phyloP scores from a whole-genome alignment of 1,140 invertebrate species.

The Agrypnia vestita region DNA sequence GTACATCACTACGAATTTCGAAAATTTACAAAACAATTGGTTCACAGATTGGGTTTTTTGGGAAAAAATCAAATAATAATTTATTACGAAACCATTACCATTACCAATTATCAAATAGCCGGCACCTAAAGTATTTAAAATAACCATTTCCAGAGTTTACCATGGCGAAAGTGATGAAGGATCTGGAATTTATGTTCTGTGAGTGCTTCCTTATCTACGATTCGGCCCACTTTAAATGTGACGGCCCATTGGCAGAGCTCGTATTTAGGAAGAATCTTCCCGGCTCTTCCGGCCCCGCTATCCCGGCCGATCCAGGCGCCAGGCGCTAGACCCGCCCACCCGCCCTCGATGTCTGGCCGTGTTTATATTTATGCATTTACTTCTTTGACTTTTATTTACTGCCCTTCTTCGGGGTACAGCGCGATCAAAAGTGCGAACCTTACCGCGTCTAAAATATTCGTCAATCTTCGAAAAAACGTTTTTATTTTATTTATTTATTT shows the following conservation, averaged over 20 bases:
- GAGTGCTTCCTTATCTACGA: constrained; percentile 44
- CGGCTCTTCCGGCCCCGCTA: not conserved
- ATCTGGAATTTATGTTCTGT: constrained; percentile 18
- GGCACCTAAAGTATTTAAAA: too few species aligned
- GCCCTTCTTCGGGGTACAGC: constrained; percentile 12
- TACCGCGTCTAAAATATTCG: not conserved
- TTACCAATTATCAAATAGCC: too few species aligned
- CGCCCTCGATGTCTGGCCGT: constrained; percentile 21
- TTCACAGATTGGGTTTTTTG: too few species aligned
- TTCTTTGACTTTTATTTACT: constrained; percentile 54
- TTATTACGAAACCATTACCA: too few species aligned
- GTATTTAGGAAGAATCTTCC: constrained; percentile 42
- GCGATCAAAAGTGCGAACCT: not conserved
- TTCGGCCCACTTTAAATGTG: constrained; percentile 46
- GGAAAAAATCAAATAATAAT: too few species aligned
- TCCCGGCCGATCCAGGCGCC: constrained; percentile 26
- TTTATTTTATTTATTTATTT: too few species aligned
- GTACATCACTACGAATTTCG: too few species aligned
- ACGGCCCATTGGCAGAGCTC: constrained; percentile 36
- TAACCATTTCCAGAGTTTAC: not conserved
- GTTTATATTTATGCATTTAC: constrained; percentile 55
- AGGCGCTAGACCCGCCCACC: constrained; percentile 37
- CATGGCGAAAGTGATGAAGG: not conserved
- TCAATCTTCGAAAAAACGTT: not conserved
- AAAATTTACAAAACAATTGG: too few species aligned